phyloP scores from a whole-genome alignment of 2,797 vertebrate genomes.

The Lagorchestes hirsutus region DNA sequence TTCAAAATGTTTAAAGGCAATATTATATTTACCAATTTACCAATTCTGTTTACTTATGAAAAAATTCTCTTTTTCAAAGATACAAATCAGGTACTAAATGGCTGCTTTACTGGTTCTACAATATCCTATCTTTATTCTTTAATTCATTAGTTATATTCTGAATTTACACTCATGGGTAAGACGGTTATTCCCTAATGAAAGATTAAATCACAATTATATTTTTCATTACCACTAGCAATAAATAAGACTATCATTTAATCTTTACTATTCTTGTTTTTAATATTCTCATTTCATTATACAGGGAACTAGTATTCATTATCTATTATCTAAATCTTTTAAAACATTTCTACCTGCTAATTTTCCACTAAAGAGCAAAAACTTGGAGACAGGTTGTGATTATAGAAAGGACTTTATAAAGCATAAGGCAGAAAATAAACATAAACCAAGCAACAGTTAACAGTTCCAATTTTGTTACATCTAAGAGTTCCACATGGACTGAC shows the following conservation, averaged over 20 bases:
- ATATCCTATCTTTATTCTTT: background rate
- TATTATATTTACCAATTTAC: slow-evolving; percentile 1
- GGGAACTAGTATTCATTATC: background rate
- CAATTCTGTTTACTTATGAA: background rate
- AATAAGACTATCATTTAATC: background rate
- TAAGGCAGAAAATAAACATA: background rate
- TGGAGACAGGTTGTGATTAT: background rate
- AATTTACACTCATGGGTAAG: background rate
- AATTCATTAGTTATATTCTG: background rate
- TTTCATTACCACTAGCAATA: background rate
- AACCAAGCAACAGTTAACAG: background rate
- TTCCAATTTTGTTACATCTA: background rate
- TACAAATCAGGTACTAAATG: background rate
- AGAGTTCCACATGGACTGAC: background rate
- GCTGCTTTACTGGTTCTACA: background rate
- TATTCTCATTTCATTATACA: background rate
- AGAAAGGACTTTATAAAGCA: background rate
- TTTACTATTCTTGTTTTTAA: background rate
- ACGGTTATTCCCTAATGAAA: background rate
- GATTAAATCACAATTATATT: background rate
- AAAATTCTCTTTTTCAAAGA: background rate
- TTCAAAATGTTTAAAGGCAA: slow-evolving; percentile 25
- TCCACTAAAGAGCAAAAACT: background rate
- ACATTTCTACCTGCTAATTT: background rate
- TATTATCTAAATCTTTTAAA: background rate